These are phyloP conservation scores for Drosophila rufa DNA, from an alignment of 1,140 invertebrate genomes.

Conservation along the genomic window DNA sequence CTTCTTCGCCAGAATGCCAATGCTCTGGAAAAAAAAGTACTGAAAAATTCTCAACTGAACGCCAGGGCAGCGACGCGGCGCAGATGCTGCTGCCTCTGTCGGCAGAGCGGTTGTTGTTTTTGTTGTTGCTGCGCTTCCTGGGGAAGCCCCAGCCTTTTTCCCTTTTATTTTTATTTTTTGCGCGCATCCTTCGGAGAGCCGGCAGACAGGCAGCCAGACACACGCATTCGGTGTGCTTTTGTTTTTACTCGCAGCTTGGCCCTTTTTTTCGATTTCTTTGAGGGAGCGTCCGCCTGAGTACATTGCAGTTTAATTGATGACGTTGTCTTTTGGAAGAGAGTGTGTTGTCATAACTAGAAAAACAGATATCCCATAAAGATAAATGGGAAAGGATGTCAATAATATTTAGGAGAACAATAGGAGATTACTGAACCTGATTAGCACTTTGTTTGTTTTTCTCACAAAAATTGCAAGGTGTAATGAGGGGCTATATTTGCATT, in stretches of 20 bases:
- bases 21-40: constrained; percentile 17
- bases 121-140: constrained; percentile 21
- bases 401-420: not conserved
- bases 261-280: constrained; percentile 4
- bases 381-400: constrained; percentile 18
- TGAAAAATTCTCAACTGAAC: constrained; percentile 22
- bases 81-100: constrained; percentile 35
- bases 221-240: constrained; percentile 25
- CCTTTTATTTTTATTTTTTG: constrained; percentile 8
- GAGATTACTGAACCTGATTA: constrained; percentile 7
- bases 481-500: too few relatives aligned
- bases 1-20: constrained; percentile 58
- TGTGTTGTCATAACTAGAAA: constrained; percentile 7
- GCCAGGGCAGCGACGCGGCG: constrained; percentile 31
- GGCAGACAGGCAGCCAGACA: constrained; percentile 41
- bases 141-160: constrained; percentile 52
- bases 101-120: constrained; percentile 9
- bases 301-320: constrained; percentile 38
- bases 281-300: not conserved
- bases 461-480: not conserved
- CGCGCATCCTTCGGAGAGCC: not conserved
- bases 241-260: constrained; percentile 12
- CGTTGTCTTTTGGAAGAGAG: constrained; percentile 21
- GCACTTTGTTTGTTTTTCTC: not conserved
- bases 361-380: constrained; percentile 2